Base-by-base conservation (phyloP, 1,140 invertebrate genomes). In the Penaeus indicus region DNA sequence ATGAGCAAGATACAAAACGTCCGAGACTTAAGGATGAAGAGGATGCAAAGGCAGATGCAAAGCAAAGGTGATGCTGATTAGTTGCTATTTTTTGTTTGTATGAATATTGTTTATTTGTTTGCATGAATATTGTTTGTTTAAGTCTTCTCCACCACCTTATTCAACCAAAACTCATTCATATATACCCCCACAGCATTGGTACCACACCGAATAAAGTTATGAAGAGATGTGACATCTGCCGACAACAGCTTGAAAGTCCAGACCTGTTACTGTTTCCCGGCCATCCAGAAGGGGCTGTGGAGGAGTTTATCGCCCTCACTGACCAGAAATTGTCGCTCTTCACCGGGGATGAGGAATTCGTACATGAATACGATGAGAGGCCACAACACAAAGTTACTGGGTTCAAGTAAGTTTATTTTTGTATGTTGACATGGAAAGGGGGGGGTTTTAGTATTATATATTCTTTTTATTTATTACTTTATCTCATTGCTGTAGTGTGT, bases 271-370 rank as follows among this genome's bases (percentile, higher is more conserved):
- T 95, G 21, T 97, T 96, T 93, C 94, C 94, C 91, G 96, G 96
- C 11, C 96, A 96, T 93, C 95, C 96, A 62, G 95, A 95, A 91
- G 93, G 96, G 93, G 95, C 96, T 67, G 93, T 95, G 47, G 96
- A 96, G 91, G 96, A 97, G 93, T 96, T 95, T 92, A 94, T 97
- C 88, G 95, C 96, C 63, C 93, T 97, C 77, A 96, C 95, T 64
- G 95, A 97, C 94, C 95, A 96, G 83, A 96, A 95, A 92, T 92
- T 97, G 85, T 95, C 95, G 61, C 92, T 97, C 64, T 96, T 96
- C 92, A 95, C 94, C 91, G 95, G 95, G 7, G 92, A 93, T 21
- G 95, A 96, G 91, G 92, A 93, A 38, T 83, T 77, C 63, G 64
- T 90, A n/a, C 91, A 94, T 91, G 93, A 94, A 90, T 92, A 93